These are phyloP conservation scores for Erpornis zantholeuca DNA, from an alignment of 2,113 vertebrate species.

Conservation along the genomic window DNA sequence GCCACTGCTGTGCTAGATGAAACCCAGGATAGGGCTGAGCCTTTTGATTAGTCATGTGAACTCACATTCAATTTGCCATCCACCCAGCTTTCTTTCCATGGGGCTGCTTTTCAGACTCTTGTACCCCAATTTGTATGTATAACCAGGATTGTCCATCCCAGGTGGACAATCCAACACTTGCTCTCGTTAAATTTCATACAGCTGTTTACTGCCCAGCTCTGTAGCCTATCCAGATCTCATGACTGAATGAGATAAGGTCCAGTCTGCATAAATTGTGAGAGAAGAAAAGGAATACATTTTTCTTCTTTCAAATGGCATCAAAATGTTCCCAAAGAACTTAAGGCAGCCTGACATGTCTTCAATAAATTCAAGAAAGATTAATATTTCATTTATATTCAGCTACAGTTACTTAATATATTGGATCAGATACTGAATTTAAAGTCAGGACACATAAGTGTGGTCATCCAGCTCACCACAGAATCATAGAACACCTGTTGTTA, in stretches of 20 bases:
- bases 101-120: neutral
- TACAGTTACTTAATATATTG: neutral
- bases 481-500: neutral
- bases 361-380: neutral
- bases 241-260: neutral
- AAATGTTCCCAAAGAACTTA: neutral
- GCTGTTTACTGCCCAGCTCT: neutral
- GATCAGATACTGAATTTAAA: neutral
- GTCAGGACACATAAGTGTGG: neutral
- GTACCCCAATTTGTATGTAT: rapidly evolving
- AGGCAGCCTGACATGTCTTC: neutral
- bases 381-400: neutral
- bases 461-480: neutral
- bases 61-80: neutral
- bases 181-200: rapidly evolving
- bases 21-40: rapidly evolving
- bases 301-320: neutral
- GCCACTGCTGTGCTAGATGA: neutral
- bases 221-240: neutral
- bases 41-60: neutral
- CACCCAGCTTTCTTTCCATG: neutral
- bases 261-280: neutral
- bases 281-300: neutral
- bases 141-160: neutral
- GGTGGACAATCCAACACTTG: neutral